Conservation (phyloP, 2,888 invertebrate species). For the Stenurella melanura region DNA sequence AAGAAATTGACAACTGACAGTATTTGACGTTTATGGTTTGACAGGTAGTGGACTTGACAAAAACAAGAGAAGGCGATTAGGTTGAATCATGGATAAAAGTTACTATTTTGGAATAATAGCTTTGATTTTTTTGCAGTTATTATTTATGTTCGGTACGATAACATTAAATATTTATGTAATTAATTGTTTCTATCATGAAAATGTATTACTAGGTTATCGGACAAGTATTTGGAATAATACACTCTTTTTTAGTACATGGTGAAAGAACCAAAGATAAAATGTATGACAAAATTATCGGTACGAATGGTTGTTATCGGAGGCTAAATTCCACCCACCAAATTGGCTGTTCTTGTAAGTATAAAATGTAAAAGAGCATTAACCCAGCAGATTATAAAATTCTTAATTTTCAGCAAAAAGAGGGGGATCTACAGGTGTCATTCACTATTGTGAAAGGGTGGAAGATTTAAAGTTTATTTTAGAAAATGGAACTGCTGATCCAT, state of each 20-base stretch:
- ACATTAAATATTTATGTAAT: neutral
- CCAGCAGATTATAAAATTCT: neutral
- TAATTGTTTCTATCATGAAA: neutral
- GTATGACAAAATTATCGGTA: constrained; percentile 84
- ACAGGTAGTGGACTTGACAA: neutral
- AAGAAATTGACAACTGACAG: neutral
- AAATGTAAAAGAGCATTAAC: neutral
- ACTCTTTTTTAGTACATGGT: constrained; percentile 71
- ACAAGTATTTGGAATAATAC: neutral
- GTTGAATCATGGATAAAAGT: constrained; percentile 23
- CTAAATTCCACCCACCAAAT: constrained; percentile 96
- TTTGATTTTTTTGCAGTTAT: constrained; percentile 4
- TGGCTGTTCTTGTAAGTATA: constrained; percentile 92
- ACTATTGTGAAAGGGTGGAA: constrained; percentile 79
- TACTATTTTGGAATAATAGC: neutral
- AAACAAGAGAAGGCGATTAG: neutral
- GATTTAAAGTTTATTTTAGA: constrained; percentile 85
- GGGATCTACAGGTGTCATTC: constrained; percentile 91
- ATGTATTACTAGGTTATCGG: constrained; percentile 3
- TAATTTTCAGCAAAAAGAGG: constrained; percentile 78
- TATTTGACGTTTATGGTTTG: neutral
- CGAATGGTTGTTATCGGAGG: constrained; percentile 89
- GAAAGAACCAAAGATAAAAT: constrained; percentile 87
- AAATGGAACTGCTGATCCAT: constrained; percentile 86
- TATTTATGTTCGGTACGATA: neutral